Evolutionary conservation across 2,888 invertebrate species (phyloP).

Genomic region (Troides helena): DNA sequence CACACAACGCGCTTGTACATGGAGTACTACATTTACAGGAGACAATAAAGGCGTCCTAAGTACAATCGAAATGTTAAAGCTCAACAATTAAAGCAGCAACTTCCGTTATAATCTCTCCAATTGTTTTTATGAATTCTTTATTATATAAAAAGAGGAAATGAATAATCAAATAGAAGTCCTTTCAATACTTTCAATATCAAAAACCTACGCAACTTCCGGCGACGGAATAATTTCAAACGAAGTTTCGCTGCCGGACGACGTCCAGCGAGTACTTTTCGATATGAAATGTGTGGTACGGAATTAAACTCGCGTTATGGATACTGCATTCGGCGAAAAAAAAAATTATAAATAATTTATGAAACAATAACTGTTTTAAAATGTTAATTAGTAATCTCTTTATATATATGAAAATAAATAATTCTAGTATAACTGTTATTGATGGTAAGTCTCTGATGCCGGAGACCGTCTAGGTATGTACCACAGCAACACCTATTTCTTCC

Average conservation of each 20-base stretch:
- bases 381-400: too few species aligned
- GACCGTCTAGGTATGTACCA: too few species aligned
- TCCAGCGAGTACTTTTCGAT: slow-evolving; percentile 27
- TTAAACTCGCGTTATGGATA: slow-evolving; percentile 5
- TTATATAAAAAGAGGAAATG: neutral
- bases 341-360: neutral
- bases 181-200: slow-evolving; percentile 19
- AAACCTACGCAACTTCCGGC: slow-evolving; percentile 8
- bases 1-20: too few species aligned
- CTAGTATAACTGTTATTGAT: too few species aligned
- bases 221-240: slow-evolving; percentile 22
- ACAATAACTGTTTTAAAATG: too few species aligned
- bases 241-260: slow-evolving; percentile 22
- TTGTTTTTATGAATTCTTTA: neutral
- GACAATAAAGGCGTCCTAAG: too few species aligned
- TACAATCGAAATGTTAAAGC: too few species aligned
- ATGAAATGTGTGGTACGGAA: slow-evolving; percentile 25
- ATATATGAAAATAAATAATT: too few species aligned
- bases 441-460: too few species aligned
- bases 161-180: neutral
- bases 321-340: slow-evolving; percentile 6
- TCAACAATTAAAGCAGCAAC: too few species aligned
- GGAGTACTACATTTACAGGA: slow-evolving; percentile 8
- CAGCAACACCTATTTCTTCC: too few species aligned
- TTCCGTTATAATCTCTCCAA: too few species aligned